These are phyloP conservation scores for Muscicapa adusta DNA, from an alignment of 2,113 vertebrate species.

Conservation along the genomic window DNA sequence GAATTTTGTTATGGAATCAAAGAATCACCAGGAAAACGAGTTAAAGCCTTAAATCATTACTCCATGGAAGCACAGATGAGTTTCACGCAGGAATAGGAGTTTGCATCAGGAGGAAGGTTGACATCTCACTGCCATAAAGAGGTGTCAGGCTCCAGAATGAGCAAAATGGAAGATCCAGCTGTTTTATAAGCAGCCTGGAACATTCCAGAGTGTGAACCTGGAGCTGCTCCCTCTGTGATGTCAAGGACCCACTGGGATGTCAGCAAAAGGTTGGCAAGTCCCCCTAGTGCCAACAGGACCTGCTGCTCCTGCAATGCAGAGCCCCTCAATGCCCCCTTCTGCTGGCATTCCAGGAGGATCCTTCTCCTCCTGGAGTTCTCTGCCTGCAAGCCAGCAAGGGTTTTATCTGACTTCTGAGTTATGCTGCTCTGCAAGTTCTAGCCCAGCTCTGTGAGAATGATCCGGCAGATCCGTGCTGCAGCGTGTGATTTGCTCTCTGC, in stretches of 20 bases:
- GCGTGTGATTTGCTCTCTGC: too few relatives aligned
- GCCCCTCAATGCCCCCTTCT: background rate
- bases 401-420: background rate
- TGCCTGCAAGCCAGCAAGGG: background rate
- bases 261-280: fast-evolving
- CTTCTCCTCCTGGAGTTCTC: background rate
- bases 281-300: background rate
- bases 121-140: background rate
- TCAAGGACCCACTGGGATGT: fast-evolving
- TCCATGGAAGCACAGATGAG: constrained; percentile 65
- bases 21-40: constrained; percentile 59
- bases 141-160: background rate
- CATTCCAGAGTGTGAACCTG: background rate
- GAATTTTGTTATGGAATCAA: constrained; percentile 62
- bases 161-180: background rate
- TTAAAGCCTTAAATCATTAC: constrained; percentile 60
- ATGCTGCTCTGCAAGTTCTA: background rate
- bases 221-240: background rate
- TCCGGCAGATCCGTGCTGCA: background rate
- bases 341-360: background rate
- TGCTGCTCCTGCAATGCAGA: background rate
- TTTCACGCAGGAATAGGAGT: constrained; percentile 88
- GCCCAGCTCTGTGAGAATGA: background rate
- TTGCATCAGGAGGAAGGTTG: constrained; percentile 86
- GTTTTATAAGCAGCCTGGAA: background rate